These are phyloP conservation scores for Atrina japonica DNA, from an alignment of 2,888 invertebrate species.

Conservation along the genomic window DNA sequence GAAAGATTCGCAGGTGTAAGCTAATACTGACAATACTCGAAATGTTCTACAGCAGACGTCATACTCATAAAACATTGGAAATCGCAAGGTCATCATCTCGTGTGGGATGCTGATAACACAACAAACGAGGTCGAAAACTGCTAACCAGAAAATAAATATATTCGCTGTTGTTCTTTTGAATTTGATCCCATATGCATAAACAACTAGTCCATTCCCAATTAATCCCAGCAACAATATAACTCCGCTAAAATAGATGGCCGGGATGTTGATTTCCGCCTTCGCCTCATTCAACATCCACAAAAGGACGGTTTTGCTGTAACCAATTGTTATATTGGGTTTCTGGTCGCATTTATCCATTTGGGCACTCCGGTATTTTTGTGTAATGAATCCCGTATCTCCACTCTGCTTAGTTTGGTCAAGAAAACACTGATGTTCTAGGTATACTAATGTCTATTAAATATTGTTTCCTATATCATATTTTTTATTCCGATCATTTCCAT, in stretches of 20 bases:
- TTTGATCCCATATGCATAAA: constrained; percentile 26
- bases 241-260: constrained; percentile 21
- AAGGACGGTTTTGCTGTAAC: neutral
- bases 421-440: too few species aligned
- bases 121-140: constrained; percentile 18
- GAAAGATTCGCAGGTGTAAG: constrained; percentile 8
- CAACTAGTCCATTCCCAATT: constrained; percentile 22
- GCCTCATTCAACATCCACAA: constrained; percentile 26
- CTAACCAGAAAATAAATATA: constrained; percentile 18
- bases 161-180: constrained; percentile 30
- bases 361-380: too few species aligned
- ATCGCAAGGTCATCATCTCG: constrained; percentile 14
- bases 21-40: neutral
- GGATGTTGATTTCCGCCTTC: neutral
- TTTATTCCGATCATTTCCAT: too few species aligned
- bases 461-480: too few species aligned
- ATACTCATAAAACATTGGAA: constrained; percentile 1
- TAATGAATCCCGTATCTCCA: too few species aligned
- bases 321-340: too few species aligned
- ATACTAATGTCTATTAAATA: too few species aligned
- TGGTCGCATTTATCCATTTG: too few species aligned
- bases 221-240: constrained; percentile 25
- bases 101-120: constrained; percentile 27
- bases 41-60: constrained; percentile 16
- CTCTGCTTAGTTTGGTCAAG: too few species aligned